Conservation (phyloP, 2,797 vertebrate species). For the Pithecia hirsuta region DNA sequence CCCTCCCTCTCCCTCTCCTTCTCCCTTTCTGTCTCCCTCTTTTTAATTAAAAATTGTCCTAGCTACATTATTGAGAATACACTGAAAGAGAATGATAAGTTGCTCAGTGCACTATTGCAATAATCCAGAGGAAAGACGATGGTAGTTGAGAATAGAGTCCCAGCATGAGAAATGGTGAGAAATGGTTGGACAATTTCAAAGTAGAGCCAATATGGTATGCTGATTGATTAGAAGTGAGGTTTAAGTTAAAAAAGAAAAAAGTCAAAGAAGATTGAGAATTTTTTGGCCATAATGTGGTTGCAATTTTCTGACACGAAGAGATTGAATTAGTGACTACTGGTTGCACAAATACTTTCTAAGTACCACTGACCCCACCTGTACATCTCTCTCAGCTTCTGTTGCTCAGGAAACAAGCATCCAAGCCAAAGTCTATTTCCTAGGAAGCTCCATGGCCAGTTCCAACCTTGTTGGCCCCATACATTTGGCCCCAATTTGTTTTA, state of each 20-base stretch:
- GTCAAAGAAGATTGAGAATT: not conserved
- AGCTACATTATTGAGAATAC: not conserved
- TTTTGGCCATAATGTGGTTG: not conserved
- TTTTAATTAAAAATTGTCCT: not conserved
- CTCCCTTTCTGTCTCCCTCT: not conserved
- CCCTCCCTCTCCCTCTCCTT: rapidly evolving
- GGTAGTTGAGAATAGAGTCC: not conserved
- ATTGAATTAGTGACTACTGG: not conserved
- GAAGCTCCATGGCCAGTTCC: not conserved
- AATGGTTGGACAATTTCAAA: not conserved
- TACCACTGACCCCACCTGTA: no score
- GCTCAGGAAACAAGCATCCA: not conserved
- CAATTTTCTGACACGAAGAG: not conserved
- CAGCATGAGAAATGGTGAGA: not conserved
- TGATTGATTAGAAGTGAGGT: not conserved
- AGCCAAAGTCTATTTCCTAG: not conserved
- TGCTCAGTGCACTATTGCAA: not conserved
- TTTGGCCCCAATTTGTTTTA: not conserved
- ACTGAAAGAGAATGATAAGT: not conserved
- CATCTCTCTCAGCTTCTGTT: not conserved
- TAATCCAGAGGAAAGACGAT: not conserved
- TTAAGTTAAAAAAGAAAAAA: not conserved
- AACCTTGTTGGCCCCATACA: not conserved
- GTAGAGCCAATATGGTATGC: not conserved
- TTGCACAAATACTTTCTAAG: not conserved